Evolutionary conservation across 2,113 vertebrate genomes (phyloP), one percentile per base, ranked within the genome.

Genomic region (Pygoscelis antarcticus): DNA sequence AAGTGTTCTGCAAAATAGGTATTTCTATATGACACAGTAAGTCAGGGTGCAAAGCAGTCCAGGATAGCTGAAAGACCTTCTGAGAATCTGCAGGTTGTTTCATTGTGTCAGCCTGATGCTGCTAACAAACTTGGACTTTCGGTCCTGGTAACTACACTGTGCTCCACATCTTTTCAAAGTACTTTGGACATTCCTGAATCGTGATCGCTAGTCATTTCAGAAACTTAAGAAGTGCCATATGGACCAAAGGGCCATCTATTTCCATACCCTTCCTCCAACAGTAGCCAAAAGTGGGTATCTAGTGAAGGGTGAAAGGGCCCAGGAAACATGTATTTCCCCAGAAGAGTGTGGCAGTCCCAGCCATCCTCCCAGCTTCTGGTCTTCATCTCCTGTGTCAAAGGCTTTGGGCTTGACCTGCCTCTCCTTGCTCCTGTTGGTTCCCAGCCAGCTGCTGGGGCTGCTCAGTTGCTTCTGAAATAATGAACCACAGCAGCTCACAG

Each of bases 371-470:
- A 40, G 12, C 30, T 88, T 52, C 49, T 54, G 36, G 4, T 91
- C 38, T 79, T 62, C 2, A 0, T 47, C 20, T 65, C n/a, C 15
- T 3, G 0, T 2, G 2, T 16, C 49, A n/a, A 55, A 55, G 66
- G 11, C 40, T 61, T 83, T 47, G n/a, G 23, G 11, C 10, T 72
- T 92, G 32, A 65, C 17, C 18, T 42, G 36, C 16, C 30, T 51
- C 15, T 49, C 18, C 66, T 22, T n/a, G 22, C 36, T 69, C 34
- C 42, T 16, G 16, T 17, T 0, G 9, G 40, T 26, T 72, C 74
- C 21, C 38, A 91, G 20, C 2, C 44, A 65, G 62, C 30, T 61
- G 30, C 34, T 77, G 70, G 23, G 26, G 20, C 23, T 83, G 52
- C 57, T 79, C 36, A 61, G n/a, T 22, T 54, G 20, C 36, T 46